Conservation (phyloP, 2,113 vertebrate genomes). For the Lutjanus erythropterus region DNA sequence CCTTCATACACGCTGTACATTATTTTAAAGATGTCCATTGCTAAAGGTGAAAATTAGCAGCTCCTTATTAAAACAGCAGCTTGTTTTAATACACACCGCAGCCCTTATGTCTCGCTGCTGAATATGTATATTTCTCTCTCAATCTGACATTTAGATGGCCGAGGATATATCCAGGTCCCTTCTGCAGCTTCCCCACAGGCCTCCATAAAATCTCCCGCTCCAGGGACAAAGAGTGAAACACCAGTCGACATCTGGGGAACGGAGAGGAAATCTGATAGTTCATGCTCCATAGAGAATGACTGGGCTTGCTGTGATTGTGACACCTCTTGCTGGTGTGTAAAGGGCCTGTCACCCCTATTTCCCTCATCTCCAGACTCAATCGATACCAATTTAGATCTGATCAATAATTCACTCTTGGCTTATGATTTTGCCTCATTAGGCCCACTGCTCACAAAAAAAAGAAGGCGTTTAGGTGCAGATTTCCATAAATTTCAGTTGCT, state of each 20-base stretch:
- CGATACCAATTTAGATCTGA: conserved; percentile 86
- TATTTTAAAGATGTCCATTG: conserved; percentile 27
- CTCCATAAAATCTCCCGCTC: conserved; percentile 37
- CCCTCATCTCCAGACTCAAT: conserved; percentile 77
- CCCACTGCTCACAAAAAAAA: conserved; percentile 45
- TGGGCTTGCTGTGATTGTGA: conserved; percentile 64
- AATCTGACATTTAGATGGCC: conserved; percentile 44
- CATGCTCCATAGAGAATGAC: conserved; percentile 38
- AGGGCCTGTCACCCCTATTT: conserved; percentile 43
- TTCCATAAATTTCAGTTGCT: too few species aligned
- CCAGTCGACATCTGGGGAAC: conserved; percentile 25
- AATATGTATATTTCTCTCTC: conserved; percentile 38
- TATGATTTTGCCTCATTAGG: conserved; percentile 74
- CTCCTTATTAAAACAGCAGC: neutral
- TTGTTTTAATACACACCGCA: conserved; percentile 10
- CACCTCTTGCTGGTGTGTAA: conserved; percentile 46
- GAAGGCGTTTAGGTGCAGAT: neutral
- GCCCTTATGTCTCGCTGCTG: neutral
- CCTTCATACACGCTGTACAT: neutral
- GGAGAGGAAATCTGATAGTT: conserved; percentile 53
- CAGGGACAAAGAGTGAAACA: conserved; percentile 48
- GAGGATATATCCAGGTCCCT: conserved; percentile 16
- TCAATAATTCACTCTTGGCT: conserved; percentile 87
- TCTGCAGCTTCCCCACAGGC: conserved; percentile 28
- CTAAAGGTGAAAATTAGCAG: conserved; percentile 27